Base-by-base conservation (phyloP, 2,888 invertebrate genomes). In the Electrophaes corylata region DNA sequence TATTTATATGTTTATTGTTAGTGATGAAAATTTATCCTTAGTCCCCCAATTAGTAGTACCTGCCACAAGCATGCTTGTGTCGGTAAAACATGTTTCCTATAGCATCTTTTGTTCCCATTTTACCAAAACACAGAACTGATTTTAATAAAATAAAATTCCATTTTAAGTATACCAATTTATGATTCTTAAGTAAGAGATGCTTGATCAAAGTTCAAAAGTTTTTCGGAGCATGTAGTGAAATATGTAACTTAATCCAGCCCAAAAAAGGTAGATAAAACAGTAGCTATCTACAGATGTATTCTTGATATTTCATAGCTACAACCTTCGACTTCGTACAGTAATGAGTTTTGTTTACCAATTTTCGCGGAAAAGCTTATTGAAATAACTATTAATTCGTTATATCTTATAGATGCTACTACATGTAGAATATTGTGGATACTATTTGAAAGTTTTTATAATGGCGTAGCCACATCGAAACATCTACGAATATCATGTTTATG, bases 171-270 rank as follows among this genome's bases (percentile, higher is more conserved):
- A 47, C n/a, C 39, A 54, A 57, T 64, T 58, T 57, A 66, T 60
- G 59, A 66, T 64, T 60, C 57, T 41, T 60, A 57, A 57, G 50
- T n/a, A 58, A 51, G 47, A 58, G 59, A 69, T 70, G 70, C 71
- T 72, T 65, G 66, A 69, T 69, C 65, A 19, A 62, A 54, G 70
- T 58, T 67, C 50, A 53, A 49, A 55, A 44, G 54, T 54, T 74
- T 69, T 67, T 29, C 5, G 12, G 2, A 62, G 67, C 62, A 62
- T 49, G 53, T 47, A 46, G 57, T 55, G 58, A 52, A 33, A 40
- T 16, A 39, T 31, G 19, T 16, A 23, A 35, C 29, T 29, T 19
- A 18, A 6, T 20, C 26, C 10, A n/a, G 2, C 16, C 6, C 14
- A 20, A 29, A 14, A 4, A 26, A 23, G 10, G 5, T 1, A 4